Conservation (phyloP, 2,113 vertebrate genomes). For the Nicator chloris region DNA sequence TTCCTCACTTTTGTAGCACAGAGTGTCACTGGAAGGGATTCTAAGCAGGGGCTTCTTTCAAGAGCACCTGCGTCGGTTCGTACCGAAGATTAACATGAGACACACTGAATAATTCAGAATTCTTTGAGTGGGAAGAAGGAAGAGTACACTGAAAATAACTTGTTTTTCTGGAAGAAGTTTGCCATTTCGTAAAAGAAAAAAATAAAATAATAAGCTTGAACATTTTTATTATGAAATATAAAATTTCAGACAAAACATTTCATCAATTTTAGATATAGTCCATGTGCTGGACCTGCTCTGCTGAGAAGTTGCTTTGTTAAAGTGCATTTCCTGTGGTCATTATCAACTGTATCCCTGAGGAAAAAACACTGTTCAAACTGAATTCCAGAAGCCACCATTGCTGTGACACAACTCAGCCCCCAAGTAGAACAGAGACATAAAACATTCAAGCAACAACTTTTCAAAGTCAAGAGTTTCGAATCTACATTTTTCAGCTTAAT, state of each 20-base stretch:
- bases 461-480: background rate
- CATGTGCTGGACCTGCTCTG: background rate
- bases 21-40: background rate
- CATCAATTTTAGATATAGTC: background rate
- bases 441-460: background rate
- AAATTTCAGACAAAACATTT: background rate
- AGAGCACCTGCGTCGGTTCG: background rate
- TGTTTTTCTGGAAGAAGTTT: background rate
- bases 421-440: background rate
- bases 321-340: background rate
- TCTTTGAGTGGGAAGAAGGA: slow-evolving; percentile 2
- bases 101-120: slow-evolving; percentile 41
- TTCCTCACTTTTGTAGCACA: background rate
- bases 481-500: background rate
- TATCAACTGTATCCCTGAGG: background rate
- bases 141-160: background rate
- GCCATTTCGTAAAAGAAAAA: background rate
- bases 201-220: background rate
- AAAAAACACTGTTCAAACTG: background rate
- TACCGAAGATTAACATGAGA: background rate
- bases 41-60: background rate
- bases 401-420: background rate
- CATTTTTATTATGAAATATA: background rate
- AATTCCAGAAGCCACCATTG: background rate
- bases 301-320: background rate